Conservation (phyloP, 2,888 invertebrate species). For the Epicampocera succincta region DNA sequence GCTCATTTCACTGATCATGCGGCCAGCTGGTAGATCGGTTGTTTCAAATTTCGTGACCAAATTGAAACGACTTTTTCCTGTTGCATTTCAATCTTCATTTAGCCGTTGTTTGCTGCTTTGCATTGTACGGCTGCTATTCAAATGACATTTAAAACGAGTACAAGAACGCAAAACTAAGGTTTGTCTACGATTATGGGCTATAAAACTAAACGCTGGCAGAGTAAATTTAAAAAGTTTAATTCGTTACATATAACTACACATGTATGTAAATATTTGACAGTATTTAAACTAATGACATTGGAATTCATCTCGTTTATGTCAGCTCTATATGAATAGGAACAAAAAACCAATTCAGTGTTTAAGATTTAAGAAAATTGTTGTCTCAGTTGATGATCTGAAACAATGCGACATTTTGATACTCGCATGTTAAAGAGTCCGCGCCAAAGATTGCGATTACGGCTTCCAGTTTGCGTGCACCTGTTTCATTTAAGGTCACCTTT, state of each 20-base stretch:
- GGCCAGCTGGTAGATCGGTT: constrained; percentile 16
- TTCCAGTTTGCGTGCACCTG: background rate
- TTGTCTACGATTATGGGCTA: constrained; percentile 19
- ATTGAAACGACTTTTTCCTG: constrained; percentile 71
- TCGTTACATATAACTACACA: background rate
- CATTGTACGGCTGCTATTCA: background rate
- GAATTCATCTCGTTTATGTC: constrained; percentile 44
- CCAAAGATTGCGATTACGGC: background rate
- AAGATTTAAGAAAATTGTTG: constrained; percentile 26
- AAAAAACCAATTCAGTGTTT: background rate
- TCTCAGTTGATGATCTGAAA: constrained; percentile 19
- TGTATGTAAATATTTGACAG: background rate
- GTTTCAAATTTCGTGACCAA: constrained; percentile 71
- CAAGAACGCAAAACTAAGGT: constrained; percentile 20
- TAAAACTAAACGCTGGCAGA: constrained; percentile 12
- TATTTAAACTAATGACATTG: constrained; percentile 53
- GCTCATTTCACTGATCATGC: background rate
- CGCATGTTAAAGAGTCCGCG: no score
- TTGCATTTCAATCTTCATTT: constrained; percentile 60
- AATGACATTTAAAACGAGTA: constrained; percentile 47
- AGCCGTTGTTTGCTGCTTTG: constrained; percentile 18
- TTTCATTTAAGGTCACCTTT: no score
- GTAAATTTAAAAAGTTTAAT: constrained; percentile 11
- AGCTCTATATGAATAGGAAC: background rate
- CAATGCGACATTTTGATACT: constrained; percentile 49